These are phyloP conservation scores for Corbicula japonica DNA, from an alignment of 2,888 invertebrate genomes.

Conservation along the genomic window DNA sequence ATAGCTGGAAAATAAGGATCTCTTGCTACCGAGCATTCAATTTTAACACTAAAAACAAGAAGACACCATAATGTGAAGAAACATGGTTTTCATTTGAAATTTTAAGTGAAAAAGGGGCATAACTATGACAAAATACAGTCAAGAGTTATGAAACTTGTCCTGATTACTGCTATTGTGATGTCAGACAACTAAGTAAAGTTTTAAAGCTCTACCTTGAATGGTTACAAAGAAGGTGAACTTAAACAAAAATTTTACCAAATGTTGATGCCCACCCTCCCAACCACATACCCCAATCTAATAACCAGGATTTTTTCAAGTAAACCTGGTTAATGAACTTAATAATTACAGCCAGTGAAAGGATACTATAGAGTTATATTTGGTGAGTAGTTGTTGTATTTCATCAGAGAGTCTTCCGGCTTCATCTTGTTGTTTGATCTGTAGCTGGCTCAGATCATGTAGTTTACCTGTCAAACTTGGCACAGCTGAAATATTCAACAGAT, in stretches of 20 bases:
- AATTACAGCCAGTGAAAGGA: slow-evolving; percentile 67
- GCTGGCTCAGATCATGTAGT: slow-evolving; percentile 78
- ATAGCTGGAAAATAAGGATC: too few relatives aligned
- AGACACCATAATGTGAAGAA: too few relatives aligned
- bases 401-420: slow-evolving; percentile 75
- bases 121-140: too few relatives aligned
- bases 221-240: neutral
- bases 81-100: too few relatives aligned
- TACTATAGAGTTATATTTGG: slow-evolving; percentile 79
- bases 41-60: too few relatives aligned
- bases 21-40: too few relatives aligned
- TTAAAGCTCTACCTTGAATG: neutral
- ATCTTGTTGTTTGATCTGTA: slow-evolving; percentile 82
- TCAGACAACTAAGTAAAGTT: neutral
- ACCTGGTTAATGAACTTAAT: neutral
- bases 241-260: neutral
- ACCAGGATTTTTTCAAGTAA: neutral
- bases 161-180: too few relatives aligned
- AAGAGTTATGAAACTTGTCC: too few relatives aligned
- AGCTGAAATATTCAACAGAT: slow-evolving; percentile 66
- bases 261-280: too few relatives aligned
- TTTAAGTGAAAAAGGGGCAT: too few relatives aligned
- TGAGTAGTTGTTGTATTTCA: slow-evolving; percentile 70
- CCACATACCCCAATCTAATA: too few relatives aligned
- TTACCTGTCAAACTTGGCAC: slow-evolving; percentile 76